A percentile compares a stretch with the other conserved stretches of the same genome.
Conservation (phyloP, 92 coral and sea anemone genomes). For the Umimayanthus kanabou region DNA sequence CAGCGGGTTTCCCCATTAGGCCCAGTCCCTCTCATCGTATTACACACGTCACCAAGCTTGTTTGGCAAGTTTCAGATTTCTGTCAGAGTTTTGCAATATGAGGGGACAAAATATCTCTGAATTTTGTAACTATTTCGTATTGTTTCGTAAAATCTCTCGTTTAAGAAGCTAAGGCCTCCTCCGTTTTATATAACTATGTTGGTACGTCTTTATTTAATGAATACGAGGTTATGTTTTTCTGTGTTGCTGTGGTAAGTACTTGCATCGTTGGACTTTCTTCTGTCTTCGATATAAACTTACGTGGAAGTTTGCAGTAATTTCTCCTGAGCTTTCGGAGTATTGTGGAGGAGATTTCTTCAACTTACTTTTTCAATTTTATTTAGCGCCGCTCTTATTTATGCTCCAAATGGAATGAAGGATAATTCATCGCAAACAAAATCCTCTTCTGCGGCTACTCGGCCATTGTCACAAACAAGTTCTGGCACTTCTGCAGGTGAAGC, state of each 20-base stretch:
- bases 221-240: background rate
- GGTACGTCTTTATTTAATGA: background rate
- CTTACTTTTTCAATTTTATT: background rate
- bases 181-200: background rate
- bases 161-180: constrained; percentile 16
- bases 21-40: constrained; percentile 17
- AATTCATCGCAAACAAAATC: background rate
- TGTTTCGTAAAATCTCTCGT: constrained; percentile 43
- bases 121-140: constrained; percentile 39
- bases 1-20: constrained; percentile 16
- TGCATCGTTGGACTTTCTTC: background rate
- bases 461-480: background rate
- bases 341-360: background rate
- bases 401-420: constrained; percentile 30
- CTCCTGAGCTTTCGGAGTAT: background rate
- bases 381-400: constrained; percentile 2
- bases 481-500: constrained; percentile 12
- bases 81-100: constrained; percentile 42
- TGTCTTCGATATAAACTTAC: background rate
- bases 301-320: background rate
- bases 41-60: constrained; percentile 46
- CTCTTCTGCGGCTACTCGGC: background rate
- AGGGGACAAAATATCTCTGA: background rate
- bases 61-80: background rate
- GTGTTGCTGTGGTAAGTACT: constrained; percentile 40